Conservation (phyloP, 64 coral and sea anemone species). For the Stylophora pistillata region DNA sequence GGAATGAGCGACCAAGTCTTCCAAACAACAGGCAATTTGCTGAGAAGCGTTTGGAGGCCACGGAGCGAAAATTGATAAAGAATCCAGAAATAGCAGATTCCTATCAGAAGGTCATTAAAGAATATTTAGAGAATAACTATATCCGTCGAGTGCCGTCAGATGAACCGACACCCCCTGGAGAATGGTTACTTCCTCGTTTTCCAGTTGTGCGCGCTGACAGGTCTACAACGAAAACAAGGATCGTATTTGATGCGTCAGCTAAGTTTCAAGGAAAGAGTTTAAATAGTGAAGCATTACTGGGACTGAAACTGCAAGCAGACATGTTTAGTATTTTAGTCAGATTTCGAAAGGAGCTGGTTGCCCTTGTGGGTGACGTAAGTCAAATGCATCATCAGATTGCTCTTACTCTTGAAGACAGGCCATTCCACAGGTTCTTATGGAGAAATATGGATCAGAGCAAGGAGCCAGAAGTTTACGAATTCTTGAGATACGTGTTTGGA, state of each 20-base stretch:
- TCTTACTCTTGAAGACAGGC: constrained; percentile 42
- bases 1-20: constrained; percentile 41
- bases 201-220: constrained; percentile 2
- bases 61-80: constrained; percentile 51
- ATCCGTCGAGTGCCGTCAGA: neutral
- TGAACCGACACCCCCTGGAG: constrained; percentile 2
- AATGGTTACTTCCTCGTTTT: constrained; percentile 42
- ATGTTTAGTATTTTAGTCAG: too few species aligned
- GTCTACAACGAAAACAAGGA: too few species aligned
- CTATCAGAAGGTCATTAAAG: constrained; percentile 68
- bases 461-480: constrained; percentile 56
- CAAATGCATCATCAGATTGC: constrained; percentile 80
- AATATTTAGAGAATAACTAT: constrained; percentile 63
- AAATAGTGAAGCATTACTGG: neutral
- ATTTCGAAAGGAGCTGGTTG: constrained; percentile 24
- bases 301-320: neutral
- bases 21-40: constrained; percentile 52
- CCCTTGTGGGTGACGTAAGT: too few species aligned
- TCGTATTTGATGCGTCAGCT: neutral
- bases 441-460: constrained; percentile 40
- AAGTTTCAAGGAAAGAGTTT: constrained; percentile 9
- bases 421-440: constrained; percentile 68
- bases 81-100: constrained; percentile 44
- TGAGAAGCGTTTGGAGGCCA: constrained; percentile 34
- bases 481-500: constrained; percentile 69